Evolutionary conservation across 1,140 invertebrate genomes (phyloP), one percentile per base, ranked within the genome.

Genomic region (Drosophila pseudoobscura): DNA sequence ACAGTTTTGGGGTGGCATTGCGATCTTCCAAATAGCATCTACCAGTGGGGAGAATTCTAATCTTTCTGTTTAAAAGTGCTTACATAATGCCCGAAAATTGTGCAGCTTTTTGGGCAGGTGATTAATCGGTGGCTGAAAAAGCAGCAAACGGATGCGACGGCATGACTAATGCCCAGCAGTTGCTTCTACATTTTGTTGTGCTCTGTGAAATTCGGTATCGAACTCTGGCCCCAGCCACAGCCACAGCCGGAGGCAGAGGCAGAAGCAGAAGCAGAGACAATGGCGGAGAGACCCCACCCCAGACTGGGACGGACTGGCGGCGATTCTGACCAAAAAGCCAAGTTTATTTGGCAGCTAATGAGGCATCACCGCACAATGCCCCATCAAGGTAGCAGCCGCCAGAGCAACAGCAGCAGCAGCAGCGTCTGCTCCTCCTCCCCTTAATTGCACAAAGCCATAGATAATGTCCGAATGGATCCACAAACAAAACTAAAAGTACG

Each of bases 101-200:
- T 75, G 60, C 71, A 74, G 60, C 70, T 7, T 70, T 64, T 64
- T 53, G 53, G 26, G 60, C 72, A 73, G 73, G 72, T 75, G 72
- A 75, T 73, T 73, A 73, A 73, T 73, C 70, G 73, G 29, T 54
- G n/a, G 66, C 31, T 50, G 54, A 66, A 61, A 29, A 63, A 57
- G 49, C 26, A 53, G 45, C 53, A 47, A 60, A 58, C 62, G 60
- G 58, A 64, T 71, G 65, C 77, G 46, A 24, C 47, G 59, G 46
- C 80, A 72, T 87, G 82, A 85, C 82, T 85, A 85, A 85, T 87
- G 83, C 68, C 11, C 73, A 80, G 75, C 75, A 80, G 80, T 85
- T 77, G 73, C 60, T 66, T 69, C 83, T 68, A 79, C 56, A 61
- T 59, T 72, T 39, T 26, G 8, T 41, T 50, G 29, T 31, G 8